Evolutionary conservation across 2,888 invertebrate genomes (phyloP), one percentile per base, ranked within the genome.

Genomic region (Lacanobia oleracea): DNA sequence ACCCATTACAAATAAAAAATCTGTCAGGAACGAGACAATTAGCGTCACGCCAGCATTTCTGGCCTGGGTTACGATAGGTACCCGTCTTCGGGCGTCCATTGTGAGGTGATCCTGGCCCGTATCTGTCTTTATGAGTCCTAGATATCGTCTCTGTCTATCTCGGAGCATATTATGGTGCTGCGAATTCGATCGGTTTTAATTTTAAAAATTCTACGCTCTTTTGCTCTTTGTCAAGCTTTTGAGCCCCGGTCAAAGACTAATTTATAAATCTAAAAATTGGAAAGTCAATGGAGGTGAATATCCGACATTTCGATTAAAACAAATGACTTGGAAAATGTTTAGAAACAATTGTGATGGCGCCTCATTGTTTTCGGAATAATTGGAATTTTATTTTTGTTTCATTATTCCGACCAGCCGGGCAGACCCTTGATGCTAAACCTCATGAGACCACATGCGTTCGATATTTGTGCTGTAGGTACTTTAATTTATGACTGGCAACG

Each of bases 291-390:
- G 33, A 64, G 21, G 33, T 10, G 16, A 23, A 40, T 0, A 53
- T 23, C n/a, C 21, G 57, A 23, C 21, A 48, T 66, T 77, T 66
- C 40, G 51, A 77, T 77, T 75, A 75, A 75, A 80, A 59, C 18
- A 54, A 77, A 81, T 80, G 53, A 45, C 14, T 57, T 14, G 57
- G 43, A 81, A 80, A 75, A 54, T 67, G 51, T 63, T 62, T 57
- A 53, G 45, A 43, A 50, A 66, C 23, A 43, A 21, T 64, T 59
- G 40, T 21, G 59, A 56, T 48, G 6, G 45, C n/a, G 21, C 23
- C 51, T 40, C 16, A 72, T 72, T 72, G 57, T 62, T 79, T 78
- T 63, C 48, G 18, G 40, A 21, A 72, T 63, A 59, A 64, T 79
- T 75, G 33, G 45, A 48, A 48, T 73, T 63, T 57, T 57, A 51